Base-by-base conservation (phyloP, 2,113 vertebrate genomes). In the Baryphthengus martii region DNA sequence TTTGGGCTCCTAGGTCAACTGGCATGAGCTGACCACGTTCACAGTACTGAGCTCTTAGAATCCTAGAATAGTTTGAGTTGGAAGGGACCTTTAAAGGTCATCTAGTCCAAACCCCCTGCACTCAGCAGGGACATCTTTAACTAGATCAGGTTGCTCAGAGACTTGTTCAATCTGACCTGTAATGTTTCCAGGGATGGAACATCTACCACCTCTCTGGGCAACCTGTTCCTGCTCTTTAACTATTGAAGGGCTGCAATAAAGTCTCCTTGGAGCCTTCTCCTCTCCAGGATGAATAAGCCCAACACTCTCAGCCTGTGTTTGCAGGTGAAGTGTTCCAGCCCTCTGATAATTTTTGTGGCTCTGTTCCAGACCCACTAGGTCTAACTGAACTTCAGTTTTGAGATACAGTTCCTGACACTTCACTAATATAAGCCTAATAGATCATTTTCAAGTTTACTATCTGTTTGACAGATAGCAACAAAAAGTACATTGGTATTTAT, bases 261-360 rank as follows among this genome's bases (percentile, higher is more conserved):
- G 52, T 29, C 52, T 53, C 52, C 21, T n/a, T 10, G 7, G 9
- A 55, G 23, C 12, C 17, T 53, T 33, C 19, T 68, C 26, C 45
- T 71, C 66, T 53, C 26, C 25, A 68, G 17, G 17, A 9, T 65
- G 25, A 74, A 28, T 8, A 82, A 61, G 16, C 16, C 29, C 35
- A 83, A 28, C 1, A 6, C 3, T 68, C 29, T 78, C 47, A 78
- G 19, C 7, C 29, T 49, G 2, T 73, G 10, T 2, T 58, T 7
- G 2, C 0, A 70, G 23, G 5, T 40, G 6, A 82, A 5, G 6
- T 37, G 7, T 0, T 74, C 42, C 47, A 68, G 1, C 8, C 3
- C 10, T 28, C 17, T 4, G 2, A 50, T 13, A 8, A 33, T 31
- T 5, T 58, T 35, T 2, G 10, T 44, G 31, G 10, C 31, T 31